A percentile compares a stretch with the other conserved stretches of the same genome.
Evolutionary conservation across 2,113 vertebrate genomes (phyloP).

Genomic region (Labeo rohita): DNA sequence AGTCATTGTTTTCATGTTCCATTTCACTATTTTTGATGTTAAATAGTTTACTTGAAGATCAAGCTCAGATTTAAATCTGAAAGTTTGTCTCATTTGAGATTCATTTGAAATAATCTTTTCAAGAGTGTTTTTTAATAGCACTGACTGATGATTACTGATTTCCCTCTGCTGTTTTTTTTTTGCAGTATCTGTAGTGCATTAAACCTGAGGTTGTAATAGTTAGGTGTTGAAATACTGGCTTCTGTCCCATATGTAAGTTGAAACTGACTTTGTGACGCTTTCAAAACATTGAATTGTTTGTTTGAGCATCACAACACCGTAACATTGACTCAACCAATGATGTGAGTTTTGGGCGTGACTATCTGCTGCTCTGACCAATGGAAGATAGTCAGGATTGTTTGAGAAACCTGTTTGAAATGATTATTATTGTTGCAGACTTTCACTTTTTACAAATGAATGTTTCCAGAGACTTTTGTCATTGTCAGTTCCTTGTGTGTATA

Average conservation of each 20-base stretch:
- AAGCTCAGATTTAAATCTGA: neutral
- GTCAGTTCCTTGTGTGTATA: neutral
- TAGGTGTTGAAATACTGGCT: neutral
- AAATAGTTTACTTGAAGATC: neutral
- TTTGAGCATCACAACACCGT: neutral
- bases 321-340: neutral
- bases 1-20: neutral
- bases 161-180: neutral
- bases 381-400: neutral
- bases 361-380: neutral
- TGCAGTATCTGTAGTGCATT: neutral
- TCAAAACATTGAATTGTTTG: neutral
- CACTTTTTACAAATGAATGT: neutral
- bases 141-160: neutral
- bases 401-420: neutral
- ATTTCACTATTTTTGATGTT: neutral
- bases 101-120: neutral
- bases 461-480: neutral
- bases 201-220: neutral
- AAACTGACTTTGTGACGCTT: neutral
- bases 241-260: neutral
- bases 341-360: neutral
- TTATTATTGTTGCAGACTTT: neutral
- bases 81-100: neutral
- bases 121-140: neutral